Percentiles rank a stretch among this genome's conserved stretches.
These are phyloP conservation scores for Danionella cerebrum DNA, from an alignment of 2,113 vertebrate species.

Conservation along the genomic window DNA sequence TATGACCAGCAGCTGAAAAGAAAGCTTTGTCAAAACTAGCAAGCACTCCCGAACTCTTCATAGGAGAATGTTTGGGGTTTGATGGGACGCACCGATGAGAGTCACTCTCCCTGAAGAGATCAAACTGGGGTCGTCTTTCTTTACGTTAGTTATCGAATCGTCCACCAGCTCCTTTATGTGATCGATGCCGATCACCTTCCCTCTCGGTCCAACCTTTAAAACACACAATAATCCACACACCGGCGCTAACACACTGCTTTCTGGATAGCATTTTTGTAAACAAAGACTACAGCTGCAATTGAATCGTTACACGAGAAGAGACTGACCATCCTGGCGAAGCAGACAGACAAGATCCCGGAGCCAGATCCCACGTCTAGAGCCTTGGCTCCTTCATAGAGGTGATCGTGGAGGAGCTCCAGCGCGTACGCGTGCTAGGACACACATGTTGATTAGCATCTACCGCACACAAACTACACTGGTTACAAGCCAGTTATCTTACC, in stretches of 20 bases:
- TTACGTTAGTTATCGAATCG: conserved; percentile 90
- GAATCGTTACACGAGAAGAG: too few species aligned
- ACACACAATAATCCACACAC: conserved; percentile 16
- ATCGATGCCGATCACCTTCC: conserved; percentile 96
- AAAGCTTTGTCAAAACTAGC: too few species aligned
- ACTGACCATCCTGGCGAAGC: conserved; percentile 96
- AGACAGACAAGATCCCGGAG: conserved; percentile 92
- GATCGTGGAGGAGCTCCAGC: conserved; percentile 91
- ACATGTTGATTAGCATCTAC: conserved; percentile 8
- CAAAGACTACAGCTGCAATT: not conserved
- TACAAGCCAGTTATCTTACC: conserved; percentile 65
- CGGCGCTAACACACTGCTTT: not conserved
- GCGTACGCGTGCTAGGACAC: conserved; percentile 86
- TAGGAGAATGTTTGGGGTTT: too few species aligned
- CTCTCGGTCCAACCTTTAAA: conserved; percentile 85
- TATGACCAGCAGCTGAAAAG: too few species aligned
- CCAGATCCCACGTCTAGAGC: conserved; percentile 96
- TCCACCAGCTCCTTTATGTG: conserved; percentile 99
- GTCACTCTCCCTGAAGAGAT: conserved; percentile 87
- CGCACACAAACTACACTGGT: not conserved
- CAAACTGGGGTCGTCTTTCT: conserved; percentile 89
- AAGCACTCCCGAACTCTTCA: too few species aligned
- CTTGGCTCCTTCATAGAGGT: conserved; percentile 91
- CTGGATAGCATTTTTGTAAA: too few species aligned
- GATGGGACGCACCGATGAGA: conserved; percentile 76